Evolutionary conservation across 1,140 invertebrate species (phyloP).

Genomic region (Pachypsylla venusta): DNA sequence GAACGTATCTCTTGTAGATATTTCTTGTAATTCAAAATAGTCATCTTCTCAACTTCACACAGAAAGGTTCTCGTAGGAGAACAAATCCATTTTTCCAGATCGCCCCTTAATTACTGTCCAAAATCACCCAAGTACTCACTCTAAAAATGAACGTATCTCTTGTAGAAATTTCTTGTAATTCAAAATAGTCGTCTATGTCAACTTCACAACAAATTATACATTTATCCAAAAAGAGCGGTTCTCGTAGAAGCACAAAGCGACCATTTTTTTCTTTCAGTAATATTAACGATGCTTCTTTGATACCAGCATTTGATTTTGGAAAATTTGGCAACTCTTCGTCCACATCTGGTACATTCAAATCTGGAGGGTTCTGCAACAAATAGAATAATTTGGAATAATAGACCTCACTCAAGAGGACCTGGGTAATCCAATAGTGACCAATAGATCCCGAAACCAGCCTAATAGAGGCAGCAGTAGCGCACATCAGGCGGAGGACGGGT

Average conservation of each 20-base stretch:
- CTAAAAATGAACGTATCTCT: conserved; percentile 91
- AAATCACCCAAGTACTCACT: no score
- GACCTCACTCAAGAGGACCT: no score
- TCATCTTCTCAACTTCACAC: conserved; percentile 44
- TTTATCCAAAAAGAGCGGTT: conserved; percentile 74
- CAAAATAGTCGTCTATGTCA: conserved; percentile 83
- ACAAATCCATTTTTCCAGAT: no score
- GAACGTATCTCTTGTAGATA: conserved; percentile 80
- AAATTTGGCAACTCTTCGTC: conserved; percentile 37
- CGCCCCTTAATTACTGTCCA: no score
- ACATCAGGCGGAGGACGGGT: background rate
- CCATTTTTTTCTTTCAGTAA: conserved; percentile 81
- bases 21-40: conserved; percentile 89
- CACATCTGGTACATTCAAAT: no score
- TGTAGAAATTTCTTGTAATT: conserved; percentile 81
- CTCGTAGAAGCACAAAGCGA: conserved; percentile 67
- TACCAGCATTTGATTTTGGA: conserved; percentile 48
- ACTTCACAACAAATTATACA: conserved; percentile 78
- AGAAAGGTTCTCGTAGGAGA: conserved; percentile 71
- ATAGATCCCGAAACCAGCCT: no score
- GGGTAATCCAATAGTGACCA: conserved; percentile 1
- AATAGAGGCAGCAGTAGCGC: no score
- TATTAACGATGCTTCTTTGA: conserved; percentile 72
- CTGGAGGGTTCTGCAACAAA: no score
- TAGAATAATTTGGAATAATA: no score